These are phyloP conservation scores for Columba janthina DNA, from an alignment of 2,113 vertebrate genomes.

Conservation along the genomic window DNA sequence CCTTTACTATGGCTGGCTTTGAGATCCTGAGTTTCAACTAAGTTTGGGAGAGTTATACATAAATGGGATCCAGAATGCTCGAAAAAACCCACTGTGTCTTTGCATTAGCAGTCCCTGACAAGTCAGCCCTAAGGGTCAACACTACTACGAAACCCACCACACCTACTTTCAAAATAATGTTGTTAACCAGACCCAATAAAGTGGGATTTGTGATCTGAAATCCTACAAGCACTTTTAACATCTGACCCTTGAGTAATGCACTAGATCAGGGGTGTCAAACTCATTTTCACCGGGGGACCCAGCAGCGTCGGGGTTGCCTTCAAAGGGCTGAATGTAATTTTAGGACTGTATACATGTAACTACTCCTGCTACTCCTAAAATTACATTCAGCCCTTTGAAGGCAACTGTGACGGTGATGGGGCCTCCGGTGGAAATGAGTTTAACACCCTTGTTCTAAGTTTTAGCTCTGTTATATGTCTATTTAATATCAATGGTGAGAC, in stretches of 20 bases:
- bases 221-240: background rate
- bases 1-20: background rate
- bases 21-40: background rate
- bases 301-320: no score
- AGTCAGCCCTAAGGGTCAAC: background rate
- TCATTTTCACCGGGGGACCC: no score
- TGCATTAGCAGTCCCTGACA: background rate
- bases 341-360: no score
- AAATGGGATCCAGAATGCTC: background rate
- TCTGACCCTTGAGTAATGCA: background rate
- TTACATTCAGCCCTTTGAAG: no score
- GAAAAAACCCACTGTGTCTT: background rate
- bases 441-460: background rate
- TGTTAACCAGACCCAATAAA: background rate
- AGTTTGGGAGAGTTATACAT: background rate
- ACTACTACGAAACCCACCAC: background rate
- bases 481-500: slow-evolving; percentile 5
- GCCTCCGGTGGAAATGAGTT: no score
- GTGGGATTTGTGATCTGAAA: background rate
- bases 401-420: no score
- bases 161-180: background rate
- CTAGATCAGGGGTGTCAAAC: no score
- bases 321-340: no score
- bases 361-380: no score
- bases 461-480: slow-evolving; percentile 16